These are phyloP conservation scores for Sitta carolinensis DNA, from an alignment of 2,797 vertebrate genomes.

Conservation along the genomic window DNA sequence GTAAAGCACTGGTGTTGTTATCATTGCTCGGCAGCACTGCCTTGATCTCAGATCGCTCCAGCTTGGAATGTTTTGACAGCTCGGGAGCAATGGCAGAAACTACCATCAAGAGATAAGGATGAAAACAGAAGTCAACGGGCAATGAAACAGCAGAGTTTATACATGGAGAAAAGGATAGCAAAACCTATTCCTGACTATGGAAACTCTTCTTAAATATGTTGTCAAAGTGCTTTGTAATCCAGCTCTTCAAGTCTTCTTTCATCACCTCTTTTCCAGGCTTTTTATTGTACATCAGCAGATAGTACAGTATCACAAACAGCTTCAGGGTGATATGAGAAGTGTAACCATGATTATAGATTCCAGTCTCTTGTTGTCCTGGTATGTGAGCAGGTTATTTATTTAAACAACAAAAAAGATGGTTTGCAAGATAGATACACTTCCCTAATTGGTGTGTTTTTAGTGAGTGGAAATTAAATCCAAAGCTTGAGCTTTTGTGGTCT, in stretches of 20 bases:
- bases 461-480: neutral
- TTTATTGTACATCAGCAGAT: neutral
- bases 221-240: neutral
- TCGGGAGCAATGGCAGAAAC: neutral
- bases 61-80: neutral
- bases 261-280: neutral
- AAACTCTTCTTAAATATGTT: neutral
- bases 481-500: neutral
- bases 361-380: neutral
- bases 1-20: neutral
- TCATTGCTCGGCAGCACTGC: neutral
- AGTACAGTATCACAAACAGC: neutral
- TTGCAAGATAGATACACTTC: neutral
- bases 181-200: neutral
- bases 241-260: conserved; percentile 3
- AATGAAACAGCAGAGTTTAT: neutral
- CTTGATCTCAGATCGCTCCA: neutral
- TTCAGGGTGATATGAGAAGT: neutral
- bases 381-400: neutral
- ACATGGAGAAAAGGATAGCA: neutral
- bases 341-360: neutral
- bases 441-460: neutral
- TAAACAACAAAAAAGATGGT: neutral
- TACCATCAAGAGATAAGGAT: neutral
- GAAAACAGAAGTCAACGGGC: neutral